phyloP scores from a whole-genome alignment of 2,113 vertebrate genomes.

The Strix uralensis region DNA sequence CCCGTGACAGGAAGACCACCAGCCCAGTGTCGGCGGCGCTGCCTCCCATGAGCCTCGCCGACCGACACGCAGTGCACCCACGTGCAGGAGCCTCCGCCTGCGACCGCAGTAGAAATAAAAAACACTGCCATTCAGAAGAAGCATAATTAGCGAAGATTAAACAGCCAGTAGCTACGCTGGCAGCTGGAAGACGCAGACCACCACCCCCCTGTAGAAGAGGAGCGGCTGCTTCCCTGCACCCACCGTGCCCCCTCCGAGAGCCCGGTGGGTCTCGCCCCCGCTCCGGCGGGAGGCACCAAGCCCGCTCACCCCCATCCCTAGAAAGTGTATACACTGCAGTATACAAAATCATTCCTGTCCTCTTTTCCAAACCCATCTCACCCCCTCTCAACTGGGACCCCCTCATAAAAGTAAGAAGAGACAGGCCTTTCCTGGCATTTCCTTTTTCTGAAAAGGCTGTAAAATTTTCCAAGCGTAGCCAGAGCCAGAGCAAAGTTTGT shows the following conservation, averaged over 20 bases:
- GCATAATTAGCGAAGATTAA: neutral
- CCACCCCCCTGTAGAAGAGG: neutral
- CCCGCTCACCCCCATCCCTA: neutral
- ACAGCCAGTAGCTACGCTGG: neutral
- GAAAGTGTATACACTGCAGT: neutral
- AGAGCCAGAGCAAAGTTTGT: slow-evolving; percentile 63
- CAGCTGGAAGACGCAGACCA: neutral
- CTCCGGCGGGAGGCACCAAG: neutral
- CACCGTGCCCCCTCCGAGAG: accelerated
- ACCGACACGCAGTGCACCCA: accelerated
- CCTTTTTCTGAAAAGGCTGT: slow-evolving; percentile 69
- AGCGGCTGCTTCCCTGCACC: neutral
- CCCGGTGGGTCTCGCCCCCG: accelerated
- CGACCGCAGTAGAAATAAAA: neutral
- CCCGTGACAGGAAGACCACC: neutral
- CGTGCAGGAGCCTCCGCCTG: neutral
- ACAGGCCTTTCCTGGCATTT: slow-evolving; percentile 68
- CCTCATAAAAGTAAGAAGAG: slow-evolving; percentile 67
- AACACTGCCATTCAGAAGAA: neutral
- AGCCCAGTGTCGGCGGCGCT: neutral
- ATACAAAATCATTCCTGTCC: neutral
- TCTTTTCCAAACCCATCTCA: neutral
- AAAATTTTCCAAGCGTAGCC: slow-evolving; percentile 66
- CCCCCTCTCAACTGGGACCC: slow-evolving; percentile 41
- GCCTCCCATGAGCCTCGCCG: accelerated